Percentiles rank a stretch among this genome's conserved stretches.
Conservation (phyloP, 2,888 invertebrate species). For the Nephrotoma guestfalica region DNA sequence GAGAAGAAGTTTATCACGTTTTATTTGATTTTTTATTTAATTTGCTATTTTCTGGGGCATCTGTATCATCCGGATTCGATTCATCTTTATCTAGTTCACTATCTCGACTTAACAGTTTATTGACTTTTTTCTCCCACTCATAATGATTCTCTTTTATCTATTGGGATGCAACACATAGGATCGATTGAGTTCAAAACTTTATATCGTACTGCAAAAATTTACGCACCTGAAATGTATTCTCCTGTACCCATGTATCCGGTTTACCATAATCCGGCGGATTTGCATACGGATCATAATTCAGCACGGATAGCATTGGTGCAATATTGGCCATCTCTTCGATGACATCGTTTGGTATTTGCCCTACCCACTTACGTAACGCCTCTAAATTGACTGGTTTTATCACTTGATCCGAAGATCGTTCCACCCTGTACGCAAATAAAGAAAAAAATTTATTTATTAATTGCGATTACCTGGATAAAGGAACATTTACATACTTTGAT, state of each 20-base stretch:
- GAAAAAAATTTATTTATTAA: constrained; percentile 9
- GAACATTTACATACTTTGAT: constrained; percentile 56
- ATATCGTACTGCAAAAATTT: background rate
- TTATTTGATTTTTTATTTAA: background rate
- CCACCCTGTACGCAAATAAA: constrained; percentile 52
- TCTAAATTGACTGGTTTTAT: constrained; percentile 96
- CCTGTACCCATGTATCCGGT: constrained; percentile 60
- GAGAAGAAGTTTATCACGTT: background rate
- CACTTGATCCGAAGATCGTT: constrained; percentile 96
- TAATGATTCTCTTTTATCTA: constrained; percentile 32
- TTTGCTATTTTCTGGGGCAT: background rate
- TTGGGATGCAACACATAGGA: background rate
- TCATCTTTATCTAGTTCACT: background rate
- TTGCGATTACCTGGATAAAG: background rate
- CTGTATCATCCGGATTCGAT: background rate
- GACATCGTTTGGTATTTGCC: constrained; percentile 79
- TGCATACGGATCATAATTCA: constrained; percentile 91
- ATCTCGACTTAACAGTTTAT: constrained; percentile 25
- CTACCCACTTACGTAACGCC: constrained; percentile 87
- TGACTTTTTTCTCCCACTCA: constrained; percentile 32
- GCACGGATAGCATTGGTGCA: constrained; percentile 84
- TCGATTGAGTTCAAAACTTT: background rate
- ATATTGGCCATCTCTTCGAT: constrained; percentile 82
- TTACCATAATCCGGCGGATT: constrained; percentile 92
- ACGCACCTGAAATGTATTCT: constrained; percentile 41